These are phyloP conservation scores for Notechis scutatus DNA, from an alignment of 2,113 vertebrate species.

Conservation along the genomic window DNA sequence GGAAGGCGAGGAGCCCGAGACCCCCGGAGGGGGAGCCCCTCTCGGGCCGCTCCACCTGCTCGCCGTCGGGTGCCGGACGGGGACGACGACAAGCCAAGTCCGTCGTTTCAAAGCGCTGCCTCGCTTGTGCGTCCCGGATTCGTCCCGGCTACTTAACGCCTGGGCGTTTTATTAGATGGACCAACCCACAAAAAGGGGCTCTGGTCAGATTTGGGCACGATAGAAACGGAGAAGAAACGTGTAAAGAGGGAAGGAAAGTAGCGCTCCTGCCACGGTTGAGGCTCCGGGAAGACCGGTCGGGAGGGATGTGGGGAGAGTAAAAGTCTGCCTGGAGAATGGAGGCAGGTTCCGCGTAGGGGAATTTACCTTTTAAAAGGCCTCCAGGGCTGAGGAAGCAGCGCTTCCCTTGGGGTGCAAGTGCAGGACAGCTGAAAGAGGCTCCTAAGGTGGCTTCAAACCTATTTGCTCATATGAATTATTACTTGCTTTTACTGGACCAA, in stretches of 20 bases:
- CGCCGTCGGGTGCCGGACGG: background rate
- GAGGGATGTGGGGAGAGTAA: background rate
- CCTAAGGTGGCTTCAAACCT: background rate
- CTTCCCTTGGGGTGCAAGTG: background rate
- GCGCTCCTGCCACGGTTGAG: no score
- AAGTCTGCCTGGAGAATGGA: no score
- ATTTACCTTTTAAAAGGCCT: background rate
- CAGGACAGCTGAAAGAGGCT: background rate
- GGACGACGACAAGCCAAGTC: background rate
- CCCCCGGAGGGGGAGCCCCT: background rate
- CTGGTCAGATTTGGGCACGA: fast-evolving
- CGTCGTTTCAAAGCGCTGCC: no score
- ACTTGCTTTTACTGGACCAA: conserved; percentile 36
- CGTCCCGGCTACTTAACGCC: background rate
- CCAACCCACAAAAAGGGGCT: fast-evolving
- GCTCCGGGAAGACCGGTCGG: background rate
- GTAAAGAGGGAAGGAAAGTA: background rate
- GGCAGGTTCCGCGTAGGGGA: fast-evolving
- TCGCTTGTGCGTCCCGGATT: background rate
- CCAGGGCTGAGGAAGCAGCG: background rate
- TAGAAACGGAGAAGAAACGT: background rate
- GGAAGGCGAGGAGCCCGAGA: background rate
- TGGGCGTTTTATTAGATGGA: background rate
- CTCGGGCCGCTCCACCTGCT: background rate
- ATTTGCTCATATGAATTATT: background rate